Evolutionary conservation across 2,888 invertebrate species (phyloP), one percentile per base, ranked within the genome.

Genomic region (Mactromeris polynyma): DNA sequence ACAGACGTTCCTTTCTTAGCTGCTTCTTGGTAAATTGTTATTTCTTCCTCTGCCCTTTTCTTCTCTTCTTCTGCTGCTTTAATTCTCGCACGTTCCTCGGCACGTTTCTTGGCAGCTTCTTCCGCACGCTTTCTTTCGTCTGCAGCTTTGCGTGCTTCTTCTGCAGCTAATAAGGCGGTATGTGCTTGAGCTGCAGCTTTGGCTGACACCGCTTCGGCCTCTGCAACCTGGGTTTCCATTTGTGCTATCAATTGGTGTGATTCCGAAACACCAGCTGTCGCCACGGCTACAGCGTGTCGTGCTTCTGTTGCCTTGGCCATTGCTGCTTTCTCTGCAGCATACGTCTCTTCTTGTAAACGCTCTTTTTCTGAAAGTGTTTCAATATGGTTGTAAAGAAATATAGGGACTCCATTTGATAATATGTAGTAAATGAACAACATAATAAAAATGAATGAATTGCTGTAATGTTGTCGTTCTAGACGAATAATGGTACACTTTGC

Each of bases 1-100:
- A 94, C 94, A 26, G 94, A 93, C n/a, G 95, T 94, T 6, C 93
- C 94, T 89, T 94, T 94, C 81, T 83, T 88, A 31, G 93, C 93
- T 26, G 94, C 94, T 80, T 94, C 94, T 54, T 93, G 90, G 58
- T 89, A 88, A 38, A 93, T 85, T 42, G 83, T 88, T 87, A 91
- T 89, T 78, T 94, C 93, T 83, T 95, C 95, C 82, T 93, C 92
- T 58, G 92, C 93, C 58, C 83, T 90, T 83, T 93, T 93, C 86
- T 91, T 91, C 84, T 93, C 89, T 54, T 94, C 94, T 46, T 93
- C 93, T 78, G 92, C 94, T 17, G 93, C 94, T 87, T 90, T 94
- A 51, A 91, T 90, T 54, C 92, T 83, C 11, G 94, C 94, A 69
- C 93, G 91, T 84, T 93, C 93, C 42, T 91, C 94, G 9, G 93